Conservation (phyloP, 1,140 invertebrate genomes). For the Aleiodes sp. region DNA sequence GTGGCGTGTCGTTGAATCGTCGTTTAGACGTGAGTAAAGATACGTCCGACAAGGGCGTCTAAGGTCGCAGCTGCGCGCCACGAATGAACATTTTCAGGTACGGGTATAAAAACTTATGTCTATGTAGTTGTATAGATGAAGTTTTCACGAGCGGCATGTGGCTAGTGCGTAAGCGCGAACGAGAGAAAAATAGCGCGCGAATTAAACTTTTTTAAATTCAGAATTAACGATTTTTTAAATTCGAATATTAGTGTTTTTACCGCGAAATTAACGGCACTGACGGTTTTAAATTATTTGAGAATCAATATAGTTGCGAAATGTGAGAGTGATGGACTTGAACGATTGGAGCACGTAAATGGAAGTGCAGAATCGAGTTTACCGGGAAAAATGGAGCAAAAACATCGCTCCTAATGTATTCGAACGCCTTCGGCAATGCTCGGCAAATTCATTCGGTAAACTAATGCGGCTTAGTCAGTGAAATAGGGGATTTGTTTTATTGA, state of each 20-base stretch:
- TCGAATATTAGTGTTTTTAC: too few relatives aligned
- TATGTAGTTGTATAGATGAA: neutral
- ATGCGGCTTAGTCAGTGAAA: neutral
- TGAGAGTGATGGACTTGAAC: too few relatives aligned
- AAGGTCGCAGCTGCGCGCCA: constrained; percentile 59
- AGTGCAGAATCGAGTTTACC: too few relatives aligned
- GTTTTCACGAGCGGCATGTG: constrained; percentile 4
- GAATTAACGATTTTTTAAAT: too few relatives aligned
- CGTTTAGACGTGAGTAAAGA: constrained; percentile 5
- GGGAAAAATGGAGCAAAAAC: too few relatives aligned
- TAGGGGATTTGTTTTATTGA: neutral
- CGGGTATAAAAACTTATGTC: neutral
- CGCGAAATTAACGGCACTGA: too few relatives aligned
- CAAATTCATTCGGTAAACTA: neutral
- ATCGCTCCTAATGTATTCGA: too few relatives aligned
- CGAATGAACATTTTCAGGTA: constrained; percentile 49
- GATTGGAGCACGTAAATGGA: too few relatives aligned
- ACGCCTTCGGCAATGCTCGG: neutral
- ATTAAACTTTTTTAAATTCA: too few relatives aligned
- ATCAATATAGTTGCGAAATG: too few relatives aligned
- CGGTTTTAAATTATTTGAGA: too few relatives aligned
- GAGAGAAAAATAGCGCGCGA: neutral
- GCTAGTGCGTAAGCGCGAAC: neutral
- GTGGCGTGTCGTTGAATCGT: constrained; percentile 4
- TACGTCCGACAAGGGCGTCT: constrained; percentile 52